Percentiles rank a stretch among this genome's conserved stretches.
Evolutionary conservation across 1,140 invertebrate species (phyloP).

Genomic region (Zelostemma sp.): DNA sequence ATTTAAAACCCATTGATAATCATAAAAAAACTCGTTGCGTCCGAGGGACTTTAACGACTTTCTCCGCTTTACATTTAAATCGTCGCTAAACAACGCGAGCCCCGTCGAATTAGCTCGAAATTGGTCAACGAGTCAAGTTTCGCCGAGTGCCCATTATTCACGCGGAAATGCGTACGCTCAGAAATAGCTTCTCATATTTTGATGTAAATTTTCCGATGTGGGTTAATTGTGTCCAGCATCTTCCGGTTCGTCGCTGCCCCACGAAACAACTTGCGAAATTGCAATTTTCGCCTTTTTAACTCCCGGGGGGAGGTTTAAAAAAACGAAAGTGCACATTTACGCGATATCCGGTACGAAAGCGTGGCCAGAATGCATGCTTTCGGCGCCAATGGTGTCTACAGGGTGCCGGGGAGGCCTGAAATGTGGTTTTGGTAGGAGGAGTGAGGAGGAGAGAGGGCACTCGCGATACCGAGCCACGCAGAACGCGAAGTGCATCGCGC

Average conservation of each 20-base stretch:
- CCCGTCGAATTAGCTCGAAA: constrained; percentile 8
- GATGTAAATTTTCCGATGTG: background rate
- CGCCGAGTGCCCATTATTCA: constrained; percentile 16
- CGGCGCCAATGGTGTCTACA: constrained; percentile 20
- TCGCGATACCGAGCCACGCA: constrained; percentile 19
- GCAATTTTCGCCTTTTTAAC: too few relatives aligned
- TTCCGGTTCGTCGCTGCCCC: too few relatives aligned
- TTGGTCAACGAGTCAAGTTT: constrained; percentile 15
- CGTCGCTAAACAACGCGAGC: constrained; percentile 11
- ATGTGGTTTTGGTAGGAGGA: constrained; percentile 27
- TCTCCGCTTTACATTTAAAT: background rate
- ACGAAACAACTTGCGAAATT: too few relatives aligned
- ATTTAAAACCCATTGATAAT: constrained; percentile 14
- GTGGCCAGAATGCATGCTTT: constrained; percentile 21
- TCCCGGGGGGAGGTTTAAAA: too few relatives aligned
- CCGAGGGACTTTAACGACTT: background rate
- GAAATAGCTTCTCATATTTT: constrained; percentile 22
- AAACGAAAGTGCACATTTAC: too few relatives aligned
- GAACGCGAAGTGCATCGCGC: constrained; percentile 35
- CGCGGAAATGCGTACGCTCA: constrained; percentile 8
- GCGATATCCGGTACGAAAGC: background rate
- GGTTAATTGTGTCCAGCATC: background rate
- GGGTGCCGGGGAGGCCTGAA: constrained; percentile 13
- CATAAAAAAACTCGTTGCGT: constrained; percentile 11
- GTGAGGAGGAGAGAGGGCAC: constrained; percentile 17